Base-by-base conservation (phyloP, 2,113 vertebrate genomes). In the Dolichallabes microphthalmus region DNA sequence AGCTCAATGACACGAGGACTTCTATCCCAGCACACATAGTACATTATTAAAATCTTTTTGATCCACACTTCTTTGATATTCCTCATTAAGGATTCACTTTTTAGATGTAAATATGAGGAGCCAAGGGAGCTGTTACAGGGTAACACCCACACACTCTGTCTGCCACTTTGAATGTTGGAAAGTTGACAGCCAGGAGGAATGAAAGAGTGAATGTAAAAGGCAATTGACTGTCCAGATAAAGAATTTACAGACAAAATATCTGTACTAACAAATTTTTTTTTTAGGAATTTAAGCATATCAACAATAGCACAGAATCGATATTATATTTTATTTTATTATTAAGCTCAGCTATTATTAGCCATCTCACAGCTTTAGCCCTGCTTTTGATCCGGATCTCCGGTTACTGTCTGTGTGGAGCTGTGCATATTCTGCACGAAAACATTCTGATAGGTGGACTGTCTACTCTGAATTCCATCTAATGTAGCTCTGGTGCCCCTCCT, bases 31-130 rank as follows among this genome's bases (percentile, higher is more conserved):
- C 63, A 25, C 86, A 87, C 74, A 86, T 87, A 82, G 94, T 95
- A 95, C 94, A 96, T 97, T 96, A 96, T 97, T 97, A 96, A 96
- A 95, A 95, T 91, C 90, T 94, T 95, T 96, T 96, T 96, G 95
- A 96, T 96, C 96, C 94, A 86, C 88, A 88, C 92, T 82, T 92
- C 96, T 97, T 96, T 97, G 96, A 97, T 96, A 96, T 96, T 94
- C 91, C 61, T 90, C 95, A 96, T 97, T 95, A 96, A 95, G 94
- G 95, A 97, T 97, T 97, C 96, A 96, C 96, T 96, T 96, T 96
- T 95, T 89, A 97, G 95, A 94, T 94, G 94, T 96, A 97, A 97
- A 96, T 96, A 95, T 95, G 96, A 95, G 94, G 95, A 96, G 96
- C 96, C 95, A 94, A 96, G 95, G 95, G 96, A 96, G 94, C 95